Base-by-base conservation (phyloP, 2,797 vertebrate genomes). In the Pelobates cultripes region DNA sequence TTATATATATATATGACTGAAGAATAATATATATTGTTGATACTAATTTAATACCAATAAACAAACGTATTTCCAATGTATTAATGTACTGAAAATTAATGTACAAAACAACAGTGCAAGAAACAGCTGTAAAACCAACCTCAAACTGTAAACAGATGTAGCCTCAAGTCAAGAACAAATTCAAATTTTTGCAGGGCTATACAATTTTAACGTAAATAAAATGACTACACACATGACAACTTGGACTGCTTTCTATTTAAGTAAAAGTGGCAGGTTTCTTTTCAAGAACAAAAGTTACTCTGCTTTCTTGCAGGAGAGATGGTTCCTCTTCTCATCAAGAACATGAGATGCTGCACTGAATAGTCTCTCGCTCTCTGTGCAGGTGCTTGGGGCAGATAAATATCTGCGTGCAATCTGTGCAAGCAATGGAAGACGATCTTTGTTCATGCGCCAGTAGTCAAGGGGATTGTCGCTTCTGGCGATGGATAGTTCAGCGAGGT, bases 281-380 rank as follows among this genome's bases (percentile, higher is more conserved):
- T 67, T 68, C 66, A 68, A 68, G 66, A 68, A 41, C 1, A 68
- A 9, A 43, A 43, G 66, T 14, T 68, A 28, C 66, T 68, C 67
- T 2, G 47, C 47, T 51, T 51, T 51, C 47, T 69, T 6, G 28
- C 9, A 69, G 9, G 67, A 44, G 67, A 69, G 67, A 70, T 1
- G 9, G 67, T 70, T 28, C n/a, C n/a, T n/a, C n/a, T n/a, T n/a
- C 28, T 28, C 1, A 28, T 28, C 28, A 28, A 28, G 28, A 28
- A 28, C 28, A 28, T 28, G 28, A 28, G 72, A 71, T 80, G 80
- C 72, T 84, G 82, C 61, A 7, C 60, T 64, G 61, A 15, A 10
- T 3, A 6, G 77, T 14, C 10, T 40, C 40, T 53, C 6, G 12
- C 40, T 43, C 51, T 55, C 15, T 70, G 43, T 70, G 40, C 42